Conservation (phyloP, 2,113 vertebrate genomes). For the Pachycephala philippinensis region DNA sequence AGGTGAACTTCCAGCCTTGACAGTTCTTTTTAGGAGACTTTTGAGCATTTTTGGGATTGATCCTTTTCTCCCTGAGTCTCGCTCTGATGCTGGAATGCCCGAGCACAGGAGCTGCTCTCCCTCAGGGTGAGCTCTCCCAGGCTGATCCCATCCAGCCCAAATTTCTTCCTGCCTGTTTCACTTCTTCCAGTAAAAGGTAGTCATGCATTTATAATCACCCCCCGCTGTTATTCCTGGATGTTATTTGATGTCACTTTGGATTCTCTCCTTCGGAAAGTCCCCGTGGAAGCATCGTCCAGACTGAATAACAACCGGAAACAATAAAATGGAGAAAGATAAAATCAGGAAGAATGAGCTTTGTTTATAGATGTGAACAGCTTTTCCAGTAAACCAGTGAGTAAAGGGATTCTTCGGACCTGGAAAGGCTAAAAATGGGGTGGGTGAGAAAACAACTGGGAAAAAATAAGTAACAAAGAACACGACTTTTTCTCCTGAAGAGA, state of each 20-base stretch:
- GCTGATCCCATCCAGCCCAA: background rate
- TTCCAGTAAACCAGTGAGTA: slow-evolving; percentile 58
- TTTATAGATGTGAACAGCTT: slow-evolving; percentile 26
- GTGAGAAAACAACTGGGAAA: background rate
- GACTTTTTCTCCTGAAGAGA: background rate
- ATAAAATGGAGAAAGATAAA: slow-evolving; percentile 39
- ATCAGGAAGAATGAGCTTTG: slow-evolving; percentile 26
- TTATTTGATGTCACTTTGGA: background rate
- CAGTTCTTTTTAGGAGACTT: background rate
- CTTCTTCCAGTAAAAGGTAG: slow-evolving; percentile 51
- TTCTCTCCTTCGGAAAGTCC: slow-evolving; percentile 68
- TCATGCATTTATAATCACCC: background rate
- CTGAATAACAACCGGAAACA: slow-evolving; percentile 54
- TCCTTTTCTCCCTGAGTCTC: background rate
- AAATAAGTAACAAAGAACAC: rapidly evolving
- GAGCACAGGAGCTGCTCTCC: background rate
- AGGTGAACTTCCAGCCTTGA: background rate
- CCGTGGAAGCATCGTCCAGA: background rate
- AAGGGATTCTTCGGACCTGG: background rate
- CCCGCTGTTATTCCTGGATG: slow-evolving; percentile 33
- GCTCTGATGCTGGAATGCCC: rapidly evolving
- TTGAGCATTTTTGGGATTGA: background rate
- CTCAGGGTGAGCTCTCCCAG: background rate
- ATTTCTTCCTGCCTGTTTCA: background rate
- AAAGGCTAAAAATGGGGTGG: background rate